Conservation (phyloP, 2,113 vertebrate species). For the Podarcis raffonei region DNA sequence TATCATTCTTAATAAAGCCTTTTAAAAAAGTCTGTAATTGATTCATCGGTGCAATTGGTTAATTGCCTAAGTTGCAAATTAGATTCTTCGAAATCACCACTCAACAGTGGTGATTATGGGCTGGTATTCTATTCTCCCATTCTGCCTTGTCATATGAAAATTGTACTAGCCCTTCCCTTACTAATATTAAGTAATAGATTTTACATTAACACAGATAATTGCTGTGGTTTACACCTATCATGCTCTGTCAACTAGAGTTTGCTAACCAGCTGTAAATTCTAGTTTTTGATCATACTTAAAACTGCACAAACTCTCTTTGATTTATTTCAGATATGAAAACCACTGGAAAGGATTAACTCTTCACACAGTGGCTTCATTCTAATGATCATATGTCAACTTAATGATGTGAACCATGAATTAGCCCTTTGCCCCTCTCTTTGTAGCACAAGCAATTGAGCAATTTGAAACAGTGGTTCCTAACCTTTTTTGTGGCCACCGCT, state of each 20-base stretch:
- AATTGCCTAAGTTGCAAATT: not conserved
- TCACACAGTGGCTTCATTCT: not conserved
- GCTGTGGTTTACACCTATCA: not conserved
- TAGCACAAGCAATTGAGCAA: not conserved
- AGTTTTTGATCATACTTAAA: not conserved
- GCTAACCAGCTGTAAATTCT: not conserved
- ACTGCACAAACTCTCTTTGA: slow-evolving; percentile 6
- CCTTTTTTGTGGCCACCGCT: no score
- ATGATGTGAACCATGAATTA: not conserved
- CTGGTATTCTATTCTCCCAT: not conserved
- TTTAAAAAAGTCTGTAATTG: not conserved
- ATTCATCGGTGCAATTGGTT: not conserved
- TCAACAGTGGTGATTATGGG: not conserved
- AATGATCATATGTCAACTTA: not conserved
- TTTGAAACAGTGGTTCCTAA: not conserved
- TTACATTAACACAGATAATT: not conserved
- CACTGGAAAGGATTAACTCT: slow-evolving; percentile 18
- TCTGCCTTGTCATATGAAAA: not conserved
- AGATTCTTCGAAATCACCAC: not conserved
- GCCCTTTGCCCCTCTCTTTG: not conserved
- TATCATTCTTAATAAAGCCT: not conserved
- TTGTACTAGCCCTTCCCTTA: not conserved
- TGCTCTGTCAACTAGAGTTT: not conserved
- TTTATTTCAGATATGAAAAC: slow-evolving; percentile 24
- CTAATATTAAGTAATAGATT: not conserved